Base-by-base conservation (phyloP, 1,140 invertebrate species). In the Zaprionus camerounensis region DNA sequence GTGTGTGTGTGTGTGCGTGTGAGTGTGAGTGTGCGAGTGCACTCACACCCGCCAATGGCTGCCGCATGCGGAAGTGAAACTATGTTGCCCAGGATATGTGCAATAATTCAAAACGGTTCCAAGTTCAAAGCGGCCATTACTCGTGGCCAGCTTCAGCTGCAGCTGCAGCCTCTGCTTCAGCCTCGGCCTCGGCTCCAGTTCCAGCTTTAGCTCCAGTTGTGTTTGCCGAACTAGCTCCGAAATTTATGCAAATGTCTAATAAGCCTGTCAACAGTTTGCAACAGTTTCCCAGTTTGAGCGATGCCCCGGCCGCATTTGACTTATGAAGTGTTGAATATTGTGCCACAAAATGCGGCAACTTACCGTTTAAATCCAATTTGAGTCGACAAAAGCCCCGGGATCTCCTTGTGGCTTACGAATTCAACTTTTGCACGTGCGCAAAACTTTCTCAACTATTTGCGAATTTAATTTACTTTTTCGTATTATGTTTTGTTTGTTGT, bases 91-190 rank as follows among this genome's bases (percentile, higher is more conserved):
- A 85, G 80, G 78, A 91, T 85, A 84, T 81, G 81, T 82, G 81
- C 77, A 87, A 92, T 92, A 91, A 91, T 88, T 91, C 91, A 88
- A 91, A 91, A 86, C 76, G 91, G 83, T 91, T 91, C 90, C 91
- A 92, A 92, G 91, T 92, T 92, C 91, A 92, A 92, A 92, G 91
- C 86, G 79, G 73, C 91, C 91, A 92, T 91, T 91, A 92, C 83
- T 92, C 82, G 82, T 82, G 70, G 36, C 55, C 46, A 73, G 44
- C 70, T 65, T 31, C 65, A 70, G 59, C 22, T 75, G 6, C 44
- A 55, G n/a, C 56, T 68, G 9, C 38, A 57, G 12, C 59, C n/a
- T 13, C 38, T 63, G 59, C 44, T 41, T 41, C 38, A n/a, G 38
- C 38, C 38, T 15, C 38, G 2, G 12, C 15, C 38, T 41, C 38